Evolutionary conservation across 2,888 invertebrate species (phyloP).

Genomic region (Scaptomyza tumidula): DNA sequence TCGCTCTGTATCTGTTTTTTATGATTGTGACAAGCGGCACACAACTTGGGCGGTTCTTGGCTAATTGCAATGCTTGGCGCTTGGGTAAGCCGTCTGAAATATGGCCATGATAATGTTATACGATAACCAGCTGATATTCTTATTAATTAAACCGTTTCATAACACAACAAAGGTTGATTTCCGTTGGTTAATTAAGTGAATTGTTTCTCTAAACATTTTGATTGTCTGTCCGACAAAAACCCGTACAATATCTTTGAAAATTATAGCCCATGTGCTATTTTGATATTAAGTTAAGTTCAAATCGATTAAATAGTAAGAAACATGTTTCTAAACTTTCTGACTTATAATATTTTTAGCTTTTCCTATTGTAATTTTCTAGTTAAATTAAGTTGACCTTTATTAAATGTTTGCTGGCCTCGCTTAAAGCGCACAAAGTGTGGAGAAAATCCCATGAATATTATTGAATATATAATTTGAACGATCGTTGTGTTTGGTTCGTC

Average conservation of each 20-base stretch:
- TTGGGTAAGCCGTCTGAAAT: conserved; percentile 16
- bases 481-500: neutral
- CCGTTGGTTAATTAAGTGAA: neutral
- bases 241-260: too few species aligned
- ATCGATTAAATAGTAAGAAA: too few species aligned
- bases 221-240: too few species aligned
- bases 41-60: conserved; percentile 66
- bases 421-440: neutral
- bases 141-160: conserved; percentile 14
- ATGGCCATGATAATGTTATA: conserved; percentile 30
- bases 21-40: conserved; percentile 70
- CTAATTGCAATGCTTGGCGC: conserved; percentile 53
- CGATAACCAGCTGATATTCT: conserved; percentile 11
- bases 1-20: neutral
- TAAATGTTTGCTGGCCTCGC: conserved; percentile 16
- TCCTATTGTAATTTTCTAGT: too few species aligned
- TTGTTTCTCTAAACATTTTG: neutral
- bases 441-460: conserved; percentile 23
- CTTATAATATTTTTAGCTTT: too few species aligned
- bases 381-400: conserved; percentile 11
- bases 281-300: too few species aligned
- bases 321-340: too few species aligned
- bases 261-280: too few species aligned
- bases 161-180: neutral
- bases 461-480: conserved; percentile 7